A percentile compares a stretch with the other conserved stretches of the same genome.
These are phyloP conservation scores for Microcebus ravelobensis DNA, from an alignment of 2,113 vertebrate species.

Conservation along the genomic window DNA sequence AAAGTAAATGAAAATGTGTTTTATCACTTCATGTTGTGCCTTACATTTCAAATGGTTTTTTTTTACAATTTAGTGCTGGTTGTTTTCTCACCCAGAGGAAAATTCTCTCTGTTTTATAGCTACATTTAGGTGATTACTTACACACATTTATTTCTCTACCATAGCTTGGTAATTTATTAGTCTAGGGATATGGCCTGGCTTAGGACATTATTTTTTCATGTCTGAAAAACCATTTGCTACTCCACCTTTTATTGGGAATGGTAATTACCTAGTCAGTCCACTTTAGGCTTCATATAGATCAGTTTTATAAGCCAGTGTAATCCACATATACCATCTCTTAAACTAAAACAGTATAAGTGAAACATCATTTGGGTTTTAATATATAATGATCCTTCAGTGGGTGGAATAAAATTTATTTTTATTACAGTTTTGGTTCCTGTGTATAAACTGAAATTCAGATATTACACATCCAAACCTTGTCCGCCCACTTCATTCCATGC, in stretches of 20 bases:
- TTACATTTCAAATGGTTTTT: conserved; percentile 71
- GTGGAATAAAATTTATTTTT: conserved; percentile 54
- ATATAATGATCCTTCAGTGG: neutral
- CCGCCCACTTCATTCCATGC: neutral
- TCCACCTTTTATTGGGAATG: conserved; percentile 80
- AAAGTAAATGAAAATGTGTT: neutral
- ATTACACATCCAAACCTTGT: neutral
- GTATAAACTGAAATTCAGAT: conserved; percentile 35
- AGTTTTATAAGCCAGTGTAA: conserved; percentile 68
- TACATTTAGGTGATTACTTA: conserved; percentile 63
- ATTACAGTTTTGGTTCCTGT: neutral
- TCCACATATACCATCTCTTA: neutral
- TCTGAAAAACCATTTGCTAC: conserved; percentile 78
- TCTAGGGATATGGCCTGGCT: conserved; percentile 57
- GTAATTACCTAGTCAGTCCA: conserved; percentile 76
- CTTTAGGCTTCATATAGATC: conserved; percentile 50
- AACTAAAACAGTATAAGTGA: neutral
- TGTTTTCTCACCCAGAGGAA: conserved; percentile 63
- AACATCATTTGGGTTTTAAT: conserved; percentile 14
- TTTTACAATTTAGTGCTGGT: conserved; percentile 50
- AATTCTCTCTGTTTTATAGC: conserved; percentile 43
- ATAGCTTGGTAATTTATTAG: conserved; percentile 75
- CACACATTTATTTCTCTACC: conserved; percentile 62
- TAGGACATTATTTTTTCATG: conserved; percentile 77
- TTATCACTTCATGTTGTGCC: neutral